phyloP scores from a whole-genome alignment of 2,113 vertebrate genomes.

The Terrapene triunguis region DNA sequence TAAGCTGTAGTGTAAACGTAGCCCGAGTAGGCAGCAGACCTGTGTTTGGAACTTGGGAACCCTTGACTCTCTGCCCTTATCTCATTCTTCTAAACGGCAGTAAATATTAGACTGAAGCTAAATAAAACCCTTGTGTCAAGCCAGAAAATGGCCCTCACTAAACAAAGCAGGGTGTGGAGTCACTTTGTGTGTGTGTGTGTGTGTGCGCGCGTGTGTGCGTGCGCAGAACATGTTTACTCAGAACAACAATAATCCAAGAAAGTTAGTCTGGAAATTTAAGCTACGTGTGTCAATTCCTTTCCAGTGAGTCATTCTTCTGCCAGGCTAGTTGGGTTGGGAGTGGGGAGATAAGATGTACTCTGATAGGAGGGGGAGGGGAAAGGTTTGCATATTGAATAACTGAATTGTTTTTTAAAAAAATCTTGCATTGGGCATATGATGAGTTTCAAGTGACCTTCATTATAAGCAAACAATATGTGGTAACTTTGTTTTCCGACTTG shows the following conservation, averaged over 20 bases:
- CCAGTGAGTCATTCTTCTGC: background rate
- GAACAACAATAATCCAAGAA: background rate
- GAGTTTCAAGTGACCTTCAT: conserved; percentile 53
- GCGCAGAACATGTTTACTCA: background rate
- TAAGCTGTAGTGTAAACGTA: too few species aligned
- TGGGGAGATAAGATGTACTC: background rate
- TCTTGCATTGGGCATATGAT: accelerated
- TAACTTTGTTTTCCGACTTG: background rate
- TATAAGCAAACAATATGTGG: background rate
- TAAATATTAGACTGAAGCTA: background rate
- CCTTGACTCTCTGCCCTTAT: background rate
- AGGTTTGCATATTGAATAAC: background rate
- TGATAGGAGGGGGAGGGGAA: background rate
- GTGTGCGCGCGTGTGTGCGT: background rate
- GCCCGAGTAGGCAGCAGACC: background rate
- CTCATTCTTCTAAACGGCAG: background rate
- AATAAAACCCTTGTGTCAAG: background rate
- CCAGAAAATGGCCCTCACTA: background rate
- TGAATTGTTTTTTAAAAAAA: background rate
- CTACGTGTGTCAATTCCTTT: background rate
- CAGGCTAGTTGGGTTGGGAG: background rate
- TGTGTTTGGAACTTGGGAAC: background rate
- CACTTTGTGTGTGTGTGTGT: background rate
- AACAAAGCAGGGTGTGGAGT: background rate
- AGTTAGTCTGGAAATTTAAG: background rate